Evolutionary conservation across 2,888 invertebrate genomes (phyloP), one percentile per base, ranked within the genome.

Genomic region (Plemyria rubiginata): DNA sequence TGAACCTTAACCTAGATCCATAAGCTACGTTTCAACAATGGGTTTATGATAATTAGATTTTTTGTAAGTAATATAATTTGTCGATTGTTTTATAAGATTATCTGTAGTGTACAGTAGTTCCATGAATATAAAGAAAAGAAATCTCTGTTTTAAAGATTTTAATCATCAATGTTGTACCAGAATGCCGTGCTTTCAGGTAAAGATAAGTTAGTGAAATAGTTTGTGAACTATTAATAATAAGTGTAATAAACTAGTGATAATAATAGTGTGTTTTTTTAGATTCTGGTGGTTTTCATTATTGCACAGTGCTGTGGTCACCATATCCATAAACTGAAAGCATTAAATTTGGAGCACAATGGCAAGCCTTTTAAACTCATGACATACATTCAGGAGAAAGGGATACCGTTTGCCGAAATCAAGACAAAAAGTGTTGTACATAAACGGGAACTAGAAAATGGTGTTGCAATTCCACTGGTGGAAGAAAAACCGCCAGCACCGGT

Each of bases 381-480:
- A 0, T 79, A 85, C 40, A 71, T 85, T 9, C 82, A 76, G 15
- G 82, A 86, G 49, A 83, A 81, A 69, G 80, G 82, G 79, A 74
- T 81, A 0, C 84, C 87, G 0, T 81, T 88, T 38, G 85, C 84
- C 48, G 71, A 67, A 29, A 79, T 81, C 65, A 80, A 80, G 55
- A 65, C 76, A 8, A 52, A 56, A 50, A 59, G 53, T 60, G 61
- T 62, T 2, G 70, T 79, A 57, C 66, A 71, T 16, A 79, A 75
- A 53, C 71, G 79, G 38, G 70, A 73, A 4, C n/a, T 36, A 64
- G 40, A 62, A 46, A 15, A 60, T 55, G 16, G 22, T 54, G 45
- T 41, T 40, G 29, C 51, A 60, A 13, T 11, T 48, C 58, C 62
- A 15, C 12, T 40, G 0, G 16, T 32, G 0, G 65, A 59, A 16